These are phyloP conservation scores for Anaspis maculata DNA, from an alignment of 2,888 invertebrate genomes.

Conservation along the genomic window DNA sequence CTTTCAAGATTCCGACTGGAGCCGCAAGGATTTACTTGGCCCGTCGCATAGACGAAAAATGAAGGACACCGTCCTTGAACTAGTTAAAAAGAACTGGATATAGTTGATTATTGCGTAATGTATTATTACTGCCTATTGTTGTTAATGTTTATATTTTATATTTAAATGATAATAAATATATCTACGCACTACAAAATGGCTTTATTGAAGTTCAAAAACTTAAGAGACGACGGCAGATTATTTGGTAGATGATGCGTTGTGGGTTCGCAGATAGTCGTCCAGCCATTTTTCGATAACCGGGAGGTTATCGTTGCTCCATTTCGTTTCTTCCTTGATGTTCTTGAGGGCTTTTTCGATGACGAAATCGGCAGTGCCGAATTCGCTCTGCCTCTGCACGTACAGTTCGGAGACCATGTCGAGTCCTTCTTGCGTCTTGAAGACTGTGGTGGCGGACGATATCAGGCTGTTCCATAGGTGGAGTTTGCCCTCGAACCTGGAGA, in stretches of 20 bases:
- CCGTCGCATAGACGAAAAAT: conserved; percentile 35
- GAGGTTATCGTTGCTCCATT: conserved; percentile 68
- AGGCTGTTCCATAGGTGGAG: conserved; percentile 70
- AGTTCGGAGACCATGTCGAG: conserved; percentile 60
- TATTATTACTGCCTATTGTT: not conserved
- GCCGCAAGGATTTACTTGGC: conserved; percentile 34
- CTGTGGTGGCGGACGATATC: conserved; percentile 64
- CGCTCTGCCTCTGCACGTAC: conserved; percentile 53
- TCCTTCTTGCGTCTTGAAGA: conserved; percentile 68
- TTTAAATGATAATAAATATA: conserved; percentile 3
- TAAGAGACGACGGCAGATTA: no score
- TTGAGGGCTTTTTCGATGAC: conserved; percentile 64
- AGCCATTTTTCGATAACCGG: conserved; percentile 70
- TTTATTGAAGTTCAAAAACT: conserved; percentile 1
- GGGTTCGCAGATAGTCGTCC: conserved; percentile 45
- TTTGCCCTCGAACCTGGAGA: conserved; percentile 54
- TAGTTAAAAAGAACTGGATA: conserved; percentile 35
- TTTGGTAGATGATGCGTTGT: no score
- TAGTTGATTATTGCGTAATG: conserved; percentile 9
- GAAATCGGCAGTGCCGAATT: conserved; percentile 66
- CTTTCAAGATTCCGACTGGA: conserved; percentile 38
- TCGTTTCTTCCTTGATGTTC: conserved; percentile 65
- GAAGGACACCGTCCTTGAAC: conserved; percentile 33
- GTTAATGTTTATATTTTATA: conserved; percentile 1
- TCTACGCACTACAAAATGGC: no score